These are phyloP conservation scores for Pelecanus crispus DNA, from an alignment of 2,113 vertebrate species.

Conservation along the genomic window DNA sequence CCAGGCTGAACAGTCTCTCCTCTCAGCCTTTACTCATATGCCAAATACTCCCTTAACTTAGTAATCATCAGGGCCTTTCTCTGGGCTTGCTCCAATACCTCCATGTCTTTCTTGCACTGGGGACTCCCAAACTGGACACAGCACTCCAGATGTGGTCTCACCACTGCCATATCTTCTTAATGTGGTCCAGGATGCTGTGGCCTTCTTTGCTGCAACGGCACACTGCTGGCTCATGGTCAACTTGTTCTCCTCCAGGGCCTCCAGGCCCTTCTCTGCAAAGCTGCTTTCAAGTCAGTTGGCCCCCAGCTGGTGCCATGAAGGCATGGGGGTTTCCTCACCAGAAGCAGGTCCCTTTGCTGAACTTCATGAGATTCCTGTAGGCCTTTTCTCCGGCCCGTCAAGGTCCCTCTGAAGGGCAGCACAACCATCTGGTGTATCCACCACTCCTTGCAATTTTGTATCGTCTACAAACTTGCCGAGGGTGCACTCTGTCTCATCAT, in stretches of 20 bases:
- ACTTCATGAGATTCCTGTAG: neutral
- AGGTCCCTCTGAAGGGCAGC: neutral
- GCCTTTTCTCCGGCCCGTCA: neutral
- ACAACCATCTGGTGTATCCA: neutral
- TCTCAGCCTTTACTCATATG: neutral
- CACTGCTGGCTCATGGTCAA: neutral
- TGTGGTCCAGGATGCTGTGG: neutral
- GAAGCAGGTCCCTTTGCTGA: neutral
- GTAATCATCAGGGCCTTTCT: neutral
- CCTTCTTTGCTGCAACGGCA: neutral
- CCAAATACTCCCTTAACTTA: neutral
- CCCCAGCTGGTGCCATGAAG: no score
- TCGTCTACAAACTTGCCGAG: neutral
- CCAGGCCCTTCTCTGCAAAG: neutral
- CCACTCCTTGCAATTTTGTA: no score
- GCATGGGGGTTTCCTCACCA: neutral
- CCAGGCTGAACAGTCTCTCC: neutral
- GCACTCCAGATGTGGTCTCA: neutral
- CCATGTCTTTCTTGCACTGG: neutral
- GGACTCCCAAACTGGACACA: neutral
- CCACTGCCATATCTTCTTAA: neutral
- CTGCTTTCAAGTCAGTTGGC: neutral
- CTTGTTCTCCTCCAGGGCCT: neutral
- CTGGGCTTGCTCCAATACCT: neutral
- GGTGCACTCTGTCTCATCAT: neutral